Evolutionary conservation across 2,797 vertebrate species (phyloP).

Genomic region (Anguilla anguilla): DNA sequence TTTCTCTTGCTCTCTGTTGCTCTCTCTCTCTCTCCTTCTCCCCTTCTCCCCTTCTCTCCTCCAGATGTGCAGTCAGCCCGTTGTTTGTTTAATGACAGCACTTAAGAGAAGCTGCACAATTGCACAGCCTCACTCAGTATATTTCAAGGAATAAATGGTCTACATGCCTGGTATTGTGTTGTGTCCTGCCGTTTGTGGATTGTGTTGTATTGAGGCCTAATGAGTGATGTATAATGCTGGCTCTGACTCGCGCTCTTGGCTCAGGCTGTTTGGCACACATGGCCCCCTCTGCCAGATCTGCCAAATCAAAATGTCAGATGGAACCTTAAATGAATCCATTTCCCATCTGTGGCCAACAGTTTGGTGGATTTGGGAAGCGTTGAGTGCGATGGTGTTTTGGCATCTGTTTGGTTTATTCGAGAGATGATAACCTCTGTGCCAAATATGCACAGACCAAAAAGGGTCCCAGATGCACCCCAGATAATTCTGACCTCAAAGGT

Average conservation of each 20-base stretch:
- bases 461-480: background rate
- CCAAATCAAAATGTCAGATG: background rate
- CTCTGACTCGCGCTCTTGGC: background rate
- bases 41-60: background rate
- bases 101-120: background rate
- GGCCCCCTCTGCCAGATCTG: background rate
- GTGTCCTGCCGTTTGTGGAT: background rate
- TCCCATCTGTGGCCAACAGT: constrained; percentile 10
- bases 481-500: background rate
- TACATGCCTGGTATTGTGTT: background rate
- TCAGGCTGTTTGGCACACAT: background rate
- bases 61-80: background rate
- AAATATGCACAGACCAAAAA: background rate
- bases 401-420: background rate
- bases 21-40: background rate
- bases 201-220: background rate
- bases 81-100: background rate
- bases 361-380: constrained; percentile 13
- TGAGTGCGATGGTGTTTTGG: background rate
- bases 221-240: constrained; percentile 6
- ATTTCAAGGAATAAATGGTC: background rate
- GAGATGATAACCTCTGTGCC: background rate
- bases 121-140: background rate
- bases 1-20: background rate
- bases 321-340: background rate